phyloP scores from a whole-genome alignment of 2,797 vertebrate species.

The Lagorchestes hirsutus region DNA sequence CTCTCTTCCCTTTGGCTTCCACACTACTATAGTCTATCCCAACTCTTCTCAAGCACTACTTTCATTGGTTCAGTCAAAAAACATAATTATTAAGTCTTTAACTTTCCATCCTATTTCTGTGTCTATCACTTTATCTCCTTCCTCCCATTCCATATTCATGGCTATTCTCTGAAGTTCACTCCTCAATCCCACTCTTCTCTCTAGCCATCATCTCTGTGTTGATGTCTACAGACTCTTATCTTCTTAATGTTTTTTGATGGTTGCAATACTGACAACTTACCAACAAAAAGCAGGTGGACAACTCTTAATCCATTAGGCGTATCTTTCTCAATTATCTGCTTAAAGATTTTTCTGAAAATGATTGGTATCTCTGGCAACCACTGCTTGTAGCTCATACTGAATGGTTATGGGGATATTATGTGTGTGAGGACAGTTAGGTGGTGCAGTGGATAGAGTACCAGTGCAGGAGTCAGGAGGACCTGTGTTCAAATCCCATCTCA shows the following conservation, averaged over 20 bases:
- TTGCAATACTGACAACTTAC: background rate
- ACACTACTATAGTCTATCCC: background rate
- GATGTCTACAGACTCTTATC: background rate
- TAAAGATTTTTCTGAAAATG: background rate
- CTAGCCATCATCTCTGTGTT: background rate
- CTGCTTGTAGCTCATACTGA: background rate
- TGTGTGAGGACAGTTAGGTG: background rate
- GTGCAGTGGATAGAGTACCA: too few relatives aligned
- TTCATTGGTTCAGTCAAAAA: background rate
- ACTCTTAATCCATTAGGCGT: background rate
- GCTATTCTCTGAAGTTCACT: constrained; percentile 3
- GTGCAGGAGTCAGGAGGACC: too few relatives aligned
- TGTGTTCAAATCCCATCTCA: too few relatives aligned
- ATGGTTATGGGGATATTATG: background rate
- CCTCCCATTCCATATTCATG: background rate
- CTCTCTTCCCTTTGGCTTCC: background rate
- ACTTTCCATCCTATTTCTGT: background rate
- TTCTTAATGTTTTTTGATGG: background rate
- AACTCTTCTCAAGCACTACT: background rate
- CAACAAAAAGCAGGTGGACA: background rate
- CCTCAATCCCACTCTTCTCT: constrained; percentile 8
- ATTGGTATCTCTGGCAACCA: background rate
- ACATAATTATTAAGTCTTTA: background rate
- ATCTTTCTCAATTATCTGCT: background rate
- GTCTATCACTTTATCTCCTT: background rate